Percentiles rank a stretch among this genome's conserved stretches.
Evolutionary conservation across 1,140 invertebrate genomes (phyloP).

Genomic region (Dryas iulia): DNA sequence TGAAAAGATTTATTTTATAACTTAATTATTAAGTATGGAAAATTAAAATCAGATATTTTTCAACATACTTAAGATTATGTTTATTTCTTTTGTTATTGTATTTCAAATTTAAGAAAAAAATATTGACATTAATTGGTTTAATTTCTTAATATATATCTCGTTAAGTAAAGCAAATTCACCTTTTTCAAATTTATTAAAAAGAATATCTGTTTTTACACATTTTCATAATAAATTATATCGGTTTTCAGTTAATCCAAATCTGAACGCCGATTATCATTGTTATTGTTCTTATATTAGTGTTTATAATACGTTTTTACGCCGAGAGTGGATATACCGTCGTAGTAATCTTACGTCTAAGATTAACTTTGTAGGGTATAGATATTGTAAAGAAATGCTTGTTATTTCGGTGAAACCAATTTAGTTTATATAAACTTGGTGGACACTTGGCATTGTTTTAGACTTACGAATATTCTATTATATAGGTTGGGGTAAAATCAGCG

Average conservation of each 20-base stretch:
- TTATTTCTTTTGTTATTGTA: too few relatives aligned
- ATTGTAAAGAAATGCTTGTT: neutral
- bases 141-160: neutral
- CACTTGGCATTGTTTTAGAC: neutral
- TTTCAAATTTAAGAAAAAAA: neutral
- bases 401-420: neutral
- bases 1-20: neutral
- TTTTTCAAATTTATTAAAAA: neutral
- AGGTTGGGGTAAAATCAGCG: neutral
- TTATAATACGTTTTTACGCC: neutral
- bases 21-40: neutral
- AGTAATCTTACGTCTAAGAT: conserved; percentile 71
- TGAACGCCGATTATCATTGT: neutral
- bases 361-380: conserved; percentile 59
- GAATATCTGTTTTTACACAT: neutral
- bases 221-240: neutral
- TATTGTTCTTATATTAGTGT: neutral
- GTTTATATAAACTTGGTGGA: conserved; percentile 2
- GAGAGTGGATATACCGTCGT: conserved; percentile 45
- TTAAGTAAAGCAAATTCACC: neutral
- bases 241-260: neutral
- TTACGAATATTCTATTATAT: neutral
- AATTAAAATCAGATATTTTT: too few relatives aligned
- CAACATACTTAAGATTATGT: too few relatives aligned
- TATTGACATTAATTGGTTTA: neutral